These are phyloP conservation scores for Ormyrus thymus DNA, from an alignment of 2,888 invertebrate genomes.

Conservation along the genomic window DNA sequence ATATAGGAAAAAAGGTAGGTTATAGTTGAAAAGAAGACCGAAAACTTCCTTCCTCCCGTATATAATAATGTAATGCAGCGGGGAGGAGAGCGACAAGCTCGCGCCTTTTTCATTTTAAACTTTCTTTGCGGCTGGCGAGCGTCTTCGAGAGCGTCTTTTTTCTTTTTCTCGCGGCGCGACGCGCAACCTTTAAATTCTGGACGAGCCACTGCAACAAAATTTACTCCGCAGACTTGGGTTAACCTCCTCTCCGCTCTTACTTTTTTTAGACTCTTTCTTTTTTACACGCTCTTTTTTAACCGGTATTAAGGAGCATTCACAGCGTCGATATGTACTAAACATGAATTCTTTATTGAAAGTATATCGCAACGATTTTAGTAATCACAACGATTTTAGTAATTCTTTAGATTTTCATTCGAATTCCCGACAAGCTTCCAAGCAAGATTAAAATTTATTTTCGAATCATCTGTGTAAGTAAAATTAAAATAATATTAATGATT, in stretches of 20 bases:
- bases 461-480: not conserved
- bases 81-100: not conserved
- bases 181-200: slow-evolving; percentile 29
- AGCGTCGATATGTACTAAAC: not conserved
- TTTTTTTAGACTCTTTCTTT: not conserved
- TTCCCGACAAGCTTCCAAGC: not conserved
- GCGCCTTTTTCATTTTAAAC: slow-evolving; percentile 34
- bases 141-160: not conserved
- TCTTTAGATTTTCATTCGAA: not conserved
- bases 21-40: too few relatives aligned
- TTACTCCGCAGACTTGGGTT: slow-evolving; percentile 6
- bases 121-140: not conserved
- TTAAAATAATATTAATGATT: not conserved
- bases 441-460: not conserved
- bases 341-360: not conserved
- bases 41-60: slow-evolving; percentile 26
- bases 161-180: slow-evolving; percentile 1
- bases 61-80: not conserved
- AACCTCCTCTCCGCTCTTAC: not conserved
- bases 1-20: too few relatives aligned
- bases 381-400: not conserved
- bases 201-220: slow-evolving; percentile 14
- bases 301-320: not conserved
- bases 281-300: not conserved
- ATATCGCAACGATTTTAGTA: not conserved